Evolutionary conservation across 2,797 vertebrate genomes (phyloP), one percentile per base, ranked within the genome.

Genomic region (Myoxocephalus aenaeus): DNA sequence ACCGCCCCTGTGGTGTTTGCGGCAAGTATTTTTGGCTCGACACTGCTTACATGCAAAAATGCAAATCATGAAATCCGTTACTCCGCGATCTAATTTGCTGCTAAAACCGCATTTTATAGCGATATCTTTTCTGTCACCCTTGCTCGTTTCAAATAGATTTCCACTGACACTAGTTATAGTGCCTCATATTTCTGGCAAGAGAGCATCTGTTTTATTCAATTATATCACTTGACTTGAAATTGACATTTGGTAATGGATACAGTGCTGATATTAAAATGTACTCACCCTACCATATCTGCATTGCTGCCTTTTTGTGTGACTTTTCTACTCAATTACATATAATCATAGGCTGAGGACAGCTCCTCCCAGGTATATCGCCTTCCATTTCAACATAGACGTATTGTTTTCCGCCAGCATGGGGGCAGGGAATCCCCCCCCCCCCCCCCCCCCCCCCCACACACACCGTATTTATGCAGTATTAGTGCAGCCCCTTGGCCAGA

Each of bases 401-500:
- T 93, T 93, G 91, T 93, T 91, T 90, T 77, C 87, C 86, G 85
- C 62, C 75, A 81, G 79, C 66, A 62, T 65, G 73, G 68, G 70
- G 81, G 83, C 77, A 82, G 89, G 91, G 91, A 86, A 89, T 90
- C 86, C 90, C 77, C 42, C 70, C 72, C 85, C 90, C 77, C 42
- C 69, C 73, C 29, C 4, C 29, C 86, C 90, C 76, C 38, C 70
- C 73, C n/a, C n/a, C n/a, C n/a, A n/a, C n/a, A n/a, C n/a, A n/a
- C n/a, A n/a, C n/a, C n/a, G n/a, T 82, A 75, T 90, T 93, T 87
- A 90, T 89, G 86, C 73, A 34, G 89, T 83, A 90, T 93, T 92
- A 93, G 92, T 89, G 88, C 78, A 89, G 90, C 89, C 92, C 90
- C 90, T 92, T 93, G 92, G 92, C 93, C 93, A 95, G 92, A 93